These are phyloP conservation scores for Nomada fucata DNA, from an alignment of 2,888 invertebrate genomes.

Conservation along the genomic window DNA sequence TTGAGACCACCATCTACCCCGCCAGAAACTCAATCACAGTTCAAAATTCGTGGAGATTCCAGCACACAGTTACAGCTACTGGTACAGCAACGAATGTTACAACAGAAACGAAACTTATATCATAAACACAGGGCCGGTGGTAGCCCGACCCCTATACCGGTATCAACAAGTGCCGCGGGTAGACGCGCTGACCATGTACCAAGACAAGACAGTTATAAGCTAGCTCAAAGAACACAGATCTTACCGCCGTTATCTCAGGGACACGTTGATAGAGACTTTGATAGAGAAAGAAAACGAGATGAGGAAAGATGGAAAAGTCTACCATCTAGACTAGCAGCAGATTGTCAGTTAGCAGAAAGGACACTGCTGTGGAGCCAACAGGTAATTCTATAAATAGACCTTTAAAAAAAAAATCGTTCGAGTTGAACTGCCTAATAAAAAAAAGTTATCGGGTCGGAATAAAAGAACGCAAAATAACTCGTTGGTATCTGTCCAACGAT, in stretches of 20 bases:
- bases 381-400: slow-evolving; percentile 78
- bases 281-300: slow-evolving; percentile 78
- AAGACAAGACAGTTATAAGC: slow-evolving; percentile 94
- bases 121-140: slow-evolving; percentile 79
- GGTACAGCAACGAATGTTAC: slow-evolving; percentile 93
- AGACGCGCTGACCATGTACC: slow-evolving; percentile 89
- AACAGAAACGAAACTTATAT: slow-evolving; percentile 89
- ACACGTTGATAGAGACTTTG: slow-evolving; percentile 76
- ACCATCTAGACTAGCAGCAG: slow-evolving; percentile 80
- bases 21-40: slow-evolving; percentile 76
- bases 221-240: slow-evolving; percentile 93
- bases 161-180: slow-evolving; percentile 61
- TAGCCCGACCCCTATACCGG: slow-evolving; percentile 77
- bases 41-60: slow-evolving; percentile 79
- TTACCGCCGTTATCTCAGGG: slow-evolving; percentile 89
- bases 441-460: slow-evolving; percentile 42
- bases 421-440: slow-evolving; percentile 43
- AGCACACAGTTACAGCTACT: slow-evolving; percentile 91
- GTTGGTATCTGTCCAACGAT: slow-evolving; percentile 52
- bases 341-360: slow-evolving; percentile 81
- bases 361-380: slow-evolving; percentile 82
- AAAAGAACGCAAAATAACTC: slow-evolving; percentile 53
- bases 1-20: slow-evolving; percentile 79
- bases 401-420: slow-evolving; percentile 51
- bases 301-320: slow-evolving; percentile 82